Evolutionary conservation across 1,140 invertebrate genomes (phyloP).

Genomic region (Gyrodactylus bullatarudis): DNA sequence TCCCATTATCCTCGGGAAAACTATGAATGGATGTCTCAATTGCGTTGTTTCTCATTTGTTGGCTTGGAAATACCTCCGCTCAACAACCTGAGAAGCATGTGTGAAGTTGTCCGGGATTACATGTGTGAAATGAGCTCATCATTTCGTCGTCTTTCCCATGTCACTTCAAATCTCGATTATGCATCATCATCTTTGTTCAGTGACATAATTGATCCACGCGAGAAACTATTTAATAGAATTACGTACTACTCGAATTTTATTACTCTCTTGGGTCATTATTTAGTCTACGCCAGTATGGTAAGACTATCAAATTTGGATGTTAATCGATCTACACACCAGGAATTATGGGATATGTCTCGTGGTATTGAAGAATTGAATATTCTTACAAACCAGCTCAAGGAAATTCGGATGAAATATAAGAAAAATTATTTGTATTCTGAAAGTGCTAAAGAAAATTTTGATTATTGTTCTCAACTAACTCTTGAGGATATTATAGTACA

Average conservation of each 20-base stretch:
- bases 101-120: neutral
- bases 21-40: no score
- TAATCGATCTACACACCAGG: neutral
- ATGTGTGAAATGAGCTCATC: neutral
- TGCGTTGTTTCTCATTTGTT: neutral
- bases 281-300: neutral
- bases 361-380: conserved; percentile 7
- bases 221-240: neutral
- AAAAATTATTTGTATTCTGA: neutral
- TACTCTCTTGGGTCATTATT: neutral
- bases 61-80: neutral
- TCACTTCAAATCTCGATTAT: no score
- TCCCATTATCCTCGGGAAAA: no score
- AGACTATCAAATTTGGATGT: neutral
- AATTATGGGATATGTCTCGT: conserved; percentile 6
- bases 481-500: neutral
- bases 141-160: no score
- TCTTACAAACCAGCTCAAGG: neutral
- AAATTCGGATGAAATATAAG: neutral
- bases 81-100: neutral
- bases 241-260: neutral
- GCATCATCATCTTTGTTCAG: no score
- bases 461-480: neutral
- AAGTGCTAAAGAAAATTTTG: neutral
- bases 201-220: neutral